Evolutionary conservation across 2,797 vertebrate species (phyloP).

Genomic region (Fistularia commersonii): DNA sequence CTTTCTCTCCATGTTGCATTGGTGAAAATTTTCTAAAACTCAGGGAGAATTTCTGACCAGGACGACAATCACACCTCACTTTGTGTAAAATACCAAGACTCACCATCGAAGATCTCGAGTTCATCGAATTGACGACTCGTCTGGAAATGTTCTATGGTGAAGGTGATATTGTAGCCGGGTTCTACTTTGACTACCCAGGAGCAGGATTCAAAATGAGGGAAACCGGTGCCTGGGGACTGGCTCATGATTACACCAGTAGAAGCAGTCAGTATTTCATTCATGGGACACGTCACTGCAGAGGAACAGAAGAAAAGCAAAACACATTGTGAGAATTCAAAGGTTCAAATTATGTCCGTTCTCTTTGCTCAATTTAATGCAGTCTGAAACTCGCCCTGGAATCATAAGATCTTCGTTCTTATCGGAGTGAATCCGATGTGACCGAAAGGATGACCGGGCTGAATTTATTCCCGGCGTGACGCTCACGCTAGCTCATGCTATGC

Average conservation of each 20-base stretch:
- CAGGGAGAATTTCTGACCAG: constrained; percentile 51
- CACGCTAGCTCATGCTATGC: no score
- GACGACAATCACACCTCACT: constrained; percentile 58
- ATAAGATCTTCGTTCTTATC: no score
- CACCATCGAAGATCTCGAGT: constrained; percentile 95
- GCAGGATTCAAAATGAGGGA: constrained; percentile 95
- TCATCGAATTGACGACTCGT: constrained; percentile 96
- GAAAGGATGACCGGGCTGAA: no score
- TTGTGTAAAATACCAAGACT: constrained; percentile 36
- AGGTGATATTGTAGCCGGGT: constrained; percentile 88
- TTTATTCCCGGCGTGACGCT: no score
- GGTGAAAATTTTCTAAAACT: constrained; percentile 1
- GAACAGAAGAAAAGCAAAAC: constrained; percentile 1
- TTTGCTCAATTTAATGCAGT: no score
- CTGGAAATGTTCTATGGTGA: constrained; percentile 94
- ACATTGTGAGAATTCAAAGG: background rate
- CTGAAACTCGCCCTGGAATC: no score
- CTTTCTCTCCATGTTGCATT: constrained; percentile 1
- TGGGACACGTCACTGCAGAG: constrained; percentile 87
- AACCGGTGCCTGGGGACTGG: constrained; percentile 87
- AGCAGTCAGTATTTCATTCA: constrained; percentile 89
- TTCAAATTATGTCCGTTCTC: background rate
- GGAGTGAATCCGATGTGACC: no score
- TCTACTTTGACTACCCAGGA: constrained; percentile 96
- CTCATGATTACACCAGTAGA: constrained; percentile 93